phyloP scores from a whole-genome alignment of 2,113 vertebrate genomes.

The Etia nguti region DNA sequence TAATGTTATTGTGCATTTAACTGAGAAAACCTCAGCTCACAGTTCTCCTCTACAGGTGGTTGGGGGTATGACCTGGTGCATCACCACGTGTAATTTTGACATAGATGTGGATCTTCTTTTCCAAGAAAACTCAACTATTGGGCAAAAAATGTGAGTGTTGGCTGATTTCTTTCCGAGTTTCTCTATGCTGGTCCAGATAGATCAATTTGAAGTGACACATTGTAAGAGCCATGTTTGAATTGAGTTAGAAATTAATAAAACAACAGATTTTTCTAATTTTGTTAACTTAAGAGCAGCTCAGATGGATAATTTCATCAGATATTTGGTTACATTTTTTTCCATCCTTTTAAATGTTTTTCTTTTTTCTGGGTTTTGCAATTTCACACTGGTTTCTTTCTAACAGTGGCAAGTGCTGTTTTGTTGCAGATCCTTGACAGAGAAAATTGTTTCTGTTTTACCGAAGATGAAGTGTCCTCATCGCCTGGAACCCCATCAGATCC shows the following conservation, averaged over 20 bases:
- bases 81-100: constrained; percentile 95
- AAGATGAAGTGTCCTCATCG: constrained; percentile 98
- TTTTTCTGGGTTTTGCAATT: neutral
- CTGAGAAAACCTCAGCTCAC: neutral
- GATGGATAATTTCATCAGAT: neutral
- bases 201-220: neutral
- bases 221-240: neutral
- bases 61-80: constrained; percentile 98
- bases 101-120: constrained; percentile 95
- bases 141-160: constrained; percentile 92
- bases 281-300: neutral
- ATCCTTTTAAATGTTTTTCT: neutral
- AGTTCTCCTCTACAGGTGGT: constrained; percentile 79
- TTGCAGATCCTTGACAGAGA: constrained; percentile 91
- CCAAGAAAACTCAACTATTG: constrained; percentile 98
- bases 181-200: neutral
- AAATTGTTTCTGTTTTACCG: constrained; percentile 94
- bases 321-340: rapidly evolving
- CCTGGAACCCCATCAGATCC: constrained; percentile 97
- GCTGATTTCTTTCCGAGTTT: neutral
- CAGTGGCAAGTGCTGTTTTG: neutral
- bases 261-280: neutral
- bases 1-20: neutral
- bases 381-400: neutral
- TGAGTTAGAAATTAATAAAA: neutral